Evolutionary conservation across 2,888 invertebrate species (phyloP).

Genomic region (Chelonus formosanus): DNA sequence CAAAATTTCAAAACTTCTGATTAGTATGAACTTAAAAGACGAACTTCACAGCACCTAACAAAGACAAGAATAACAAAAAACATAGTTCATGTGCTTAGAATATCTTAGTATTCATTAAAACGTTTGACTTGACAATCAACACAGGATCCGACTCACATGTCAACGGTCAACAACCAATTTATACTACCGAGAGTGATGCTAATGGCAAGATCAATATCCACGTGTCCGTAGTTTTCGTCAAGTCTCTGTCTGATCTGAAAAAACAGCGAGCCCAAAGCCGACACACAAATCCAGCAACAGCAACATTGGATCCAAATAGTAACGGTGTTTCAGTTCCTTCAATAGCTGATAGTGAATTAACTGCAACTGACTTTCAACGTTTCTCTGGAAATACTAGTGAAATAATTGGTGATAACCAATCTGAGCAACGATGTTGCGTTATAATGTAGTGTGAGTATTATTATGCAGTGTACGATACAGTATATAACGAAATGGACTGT

Average conservation of each 20-base stretch:
- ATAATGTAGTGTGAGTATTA: conserved; percentile 70
- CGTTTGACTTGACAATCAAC: conserved; percentile 60
- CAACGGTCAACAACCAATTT: conserved; percentile 63
- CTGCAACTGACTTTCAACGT: conserved; percentile 66
- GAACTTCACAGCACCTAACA: background rate
- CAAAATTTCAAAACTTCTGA: too few relatives aligned
- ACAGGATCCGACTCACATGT: conserved; percentile 59
- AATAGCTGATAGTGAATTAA: conserved; percentile 58
- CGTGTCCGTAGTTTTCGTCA: conserved; percentile 84
- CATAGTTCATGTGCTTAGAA: conserved; percentile 35
- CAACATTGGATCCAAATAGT: conserved; percentile 65
- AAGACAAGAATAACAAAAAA: background rate
- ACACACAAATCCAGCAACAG: conserved; percentile 68
- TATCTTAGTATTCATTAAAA: conserved; percentile 50
- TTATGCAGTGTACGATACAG: conserved; percentile 6
- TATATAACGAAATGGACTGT: too few relatives aligned
- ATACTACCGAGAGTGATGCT: conserved; percentile 75
- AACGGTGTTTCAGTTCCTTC: conserved; percentile 65
- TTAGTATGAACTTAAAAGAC: too few relatives aligned
- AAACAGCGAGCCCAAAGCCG: conserved; percentile 88
- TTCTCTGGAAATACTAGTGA: conserved; percentile 80
- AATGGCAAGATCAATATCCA: conserved; percentile 90
- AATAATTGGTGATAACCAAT: conserved; percentile 77
- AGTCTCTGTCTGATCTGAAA: conserved; percentile 91
- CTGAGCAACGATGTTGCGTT: conserved; percentile 77